A percentile compares a stretch with the other conserved stretches of the same genome.
Conservation (phyloP, 2,888 invertebrate species). For the Caradrina kadenii region DNA sequence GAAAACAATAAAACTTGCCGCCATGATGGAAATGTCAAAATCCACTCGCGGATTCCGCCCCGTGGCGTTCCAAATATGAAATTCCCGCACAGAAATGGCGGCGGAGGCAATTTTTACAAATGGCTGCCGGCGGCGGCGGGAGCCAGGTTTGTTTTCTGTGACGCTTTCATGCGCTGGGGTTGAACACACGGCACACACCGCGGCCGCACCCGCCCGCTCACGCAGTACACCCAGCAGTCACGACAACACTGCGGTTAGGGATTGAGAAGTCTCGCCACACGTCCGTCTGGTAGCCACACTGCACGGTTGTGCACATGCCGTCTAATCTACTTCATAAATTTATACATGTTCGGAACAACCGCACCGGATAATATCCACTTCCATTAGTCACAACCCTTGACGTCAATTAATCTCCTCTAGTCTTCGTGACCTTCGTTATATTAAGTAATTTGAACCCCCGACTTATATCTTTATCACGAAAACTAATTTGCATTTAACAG, state of each 20-base stretch:
- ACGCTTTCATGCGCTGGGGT: slow-evolving; percentile 68
- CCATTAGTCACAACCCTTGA: slow-evolving; percentile 40
- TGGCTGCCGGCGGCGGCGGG: slow-evolving; percentile 87
- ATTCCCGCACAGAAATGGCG: slow-evolving; percentile 89
- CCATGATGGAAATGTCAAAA: slow-evolving; percentile 84
- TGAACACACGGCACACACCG: slow-evolving; percentile 32
- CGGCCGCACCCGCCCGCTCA: slow-evolving; percentile 10
- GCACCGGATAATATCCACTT: slow-evolving; percentile 29
- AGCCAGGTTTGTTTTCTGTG: slow-evolving; percentile 78
- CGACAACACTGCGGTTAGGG: slow-evolving; percentile 52
- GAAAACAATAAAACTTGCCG: slow-evolving; percentile 85
- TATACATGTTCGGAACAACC: slow-evolving; percentile 20
- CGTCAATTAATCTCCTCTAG: slow-evolving; percentile 58
- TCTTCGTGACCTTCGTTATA: slow-evolving; percentile 55
- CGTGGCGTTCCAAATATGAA: slow-evolving; percentile 88
- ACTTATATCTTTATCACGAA: slow-evolving; percentile 77
- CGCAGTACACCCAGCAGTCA: slow-evolving; percentile 27
- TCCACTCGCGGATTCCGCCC: slow-evolving; percentile 83
- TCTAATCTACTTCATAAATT: slow-evolving; percentile 3
- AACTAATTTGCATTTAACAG: slow-evolving; percentile 84
- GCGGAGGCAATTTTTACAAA: slow-evolving; percentile 89
- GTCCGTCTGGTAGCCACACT: slow-evolving; percentile 6
- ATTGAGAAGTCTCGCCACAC: slow-evolving; percentile 32
- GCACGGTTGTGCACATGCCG: slow-evolving; percentile 2
- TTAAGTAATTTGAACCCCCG: slow-evolving; percentile 76